Conservation (phyloP, 2,888 invertebrate genomes). For the Balanococcus diminutus region DNA sequence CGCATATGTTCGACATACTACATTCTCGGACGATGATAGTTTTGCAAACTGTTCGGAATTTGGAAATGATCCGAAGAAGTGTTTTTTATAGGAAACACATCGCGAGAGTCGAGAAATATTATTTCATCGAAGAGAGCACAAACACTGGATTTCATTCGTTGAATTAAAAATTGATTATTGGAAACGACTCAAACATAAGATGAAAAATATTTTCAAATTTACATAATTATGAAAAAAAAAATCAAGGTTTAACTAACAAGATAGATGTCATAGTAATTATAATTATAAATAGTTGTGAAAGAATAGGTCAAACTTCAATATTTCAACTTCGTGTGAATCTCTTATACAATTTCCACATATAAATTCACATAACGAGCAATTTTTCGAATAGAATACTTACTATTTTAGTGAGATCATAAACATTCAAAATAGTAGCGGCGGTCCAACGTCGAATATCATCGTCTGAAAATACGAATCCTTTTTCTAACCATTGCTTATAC, state of each 20-base stretch:
- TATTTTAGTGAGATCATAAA: constrained; percentile 41
- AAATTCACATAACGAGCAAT: background rate
- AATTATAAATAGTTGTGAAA: no score
- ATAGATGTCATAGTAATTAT: background rate
- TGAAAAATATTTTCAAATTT: background rate
- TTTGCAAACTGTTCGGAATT: background rate
- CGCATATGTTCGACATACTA: background rate
- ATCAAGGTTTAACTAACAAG: background rate
- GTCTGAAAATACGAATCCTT: constrained; percentile 13
- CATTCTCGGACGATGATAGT: background rate
- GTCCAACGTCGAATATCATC: constrained; percentile 43
- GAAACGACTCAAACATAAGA: background rate
- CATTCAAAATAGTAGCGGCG: constrained; percentile 45
- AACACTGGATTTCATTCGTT: background rate
- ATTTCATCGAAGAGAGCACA: background rate
- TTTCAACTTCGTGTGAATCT: background rate
- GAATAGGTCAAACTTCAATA: background rate
- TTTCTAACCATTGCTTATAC: constrained; percentile 18
- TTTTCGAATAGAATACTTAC: constrained; percentile 17
- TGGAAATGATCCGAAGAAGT: background rate
- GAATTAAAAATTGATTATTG: background rate
- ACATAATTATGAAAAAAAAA: background rate
- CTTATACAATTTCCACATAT: background rate
- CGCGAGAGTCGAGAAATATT: background rate
- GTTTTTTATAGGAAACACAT: background rate